Evolutionary conservation across 2,888 invertebrate genomes (phyloP), one percentile per base, ranked within the genome.

Genomic region (Tenthredo amoena): DNA sequence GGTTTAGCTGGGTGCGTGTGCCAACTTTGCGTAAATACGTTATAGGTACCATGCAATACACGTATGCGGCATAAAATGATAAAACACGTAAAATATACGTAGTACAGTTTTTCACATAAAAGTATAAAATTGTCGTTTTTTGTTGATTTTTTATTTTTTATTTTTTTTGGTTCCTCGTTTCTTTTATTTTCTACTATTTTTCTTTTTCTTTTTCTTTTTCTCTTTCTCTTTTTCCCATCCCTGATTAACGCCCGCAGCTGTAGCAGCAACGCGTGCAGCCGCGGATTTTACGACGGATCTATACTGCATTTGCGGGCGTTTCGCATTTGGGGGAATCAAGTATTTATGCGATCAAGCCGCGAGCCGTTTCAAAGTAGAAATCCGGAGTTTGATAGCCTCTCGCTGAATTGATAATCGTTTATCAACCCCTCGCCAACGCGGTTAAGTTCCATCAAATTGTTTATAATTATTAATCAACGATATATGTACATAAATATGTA

Each of bases 301-400:
- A 62, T 89, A 89, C 89, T 89, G 89, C 87, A 90, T 90, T 91
- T 91, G 91, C 89, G 91, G 90, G 88, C 88, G 89, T 90, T 91
- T 91, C 90, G 90, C 90, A 91, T 91, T 90, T 91, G 89, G 89
- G 88, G 86, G 89, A 88, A 90, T 90, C 90, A 90, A 91, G 89
- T 91, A 91, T 91, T 91, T 90, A 91, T 65, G 43, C n/a, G 81
- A 62, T 40, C 55, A 81, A 55, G 81, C 40, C 81, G 62, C 37
- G 62, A 21, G 81, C 55, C 55, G 58, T 77, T 77, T 50, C 55
- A 77, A 31, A 77, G 72, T 50, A 31, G n/a, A 77, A 7, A n/a
- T 26, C 77, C 77, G 26, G 74, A 43, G 40, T 74, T 43, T 50
- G 12, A 50, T 55, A 50, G n/a, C 15, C 77, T 55, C 77, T 72